These are phyloP conservation scores for Columba janthina DNA, from an alignment of 2,113 vertebrate genomes.

Conservation along the genomic window DNA sequence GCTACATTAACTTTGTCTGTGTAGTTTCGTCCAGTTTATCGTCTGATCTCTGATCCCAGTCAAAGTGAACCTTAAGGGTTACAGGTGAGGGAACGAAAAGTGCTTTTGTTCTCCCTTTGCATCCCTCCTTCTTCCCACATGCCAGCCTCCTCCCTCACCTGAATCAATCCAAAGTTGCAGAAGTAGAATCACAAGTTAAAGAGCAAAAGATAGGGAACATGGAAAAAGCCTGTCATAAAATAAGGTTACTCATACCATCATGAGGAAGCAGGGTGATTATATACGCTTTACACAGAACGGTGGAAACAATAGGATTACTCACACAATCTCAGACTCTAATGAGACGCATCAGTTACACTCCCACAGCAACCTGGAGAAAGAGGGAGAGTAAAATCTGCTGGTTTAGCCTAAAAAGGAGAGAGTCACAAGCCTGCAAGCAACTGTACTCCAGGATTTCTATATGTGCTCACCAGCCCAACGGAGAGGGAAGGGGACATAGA, in stretches of 20 bases:
- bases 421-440: neutral
- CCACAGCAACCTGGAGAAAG: conserved; percentile 54
- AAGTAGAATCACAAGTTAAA: conserved; percentile 1
- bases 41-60: neutral
- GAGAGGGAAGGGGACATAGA: neutral
- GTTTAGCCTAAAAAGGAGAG: conserved; percentile 26
- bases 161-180: conserved; percentile 17
- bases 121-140: neutral
- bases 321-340: conserved; percentile 56
- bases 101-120: neutral
- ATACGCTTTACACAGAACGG: neutral
- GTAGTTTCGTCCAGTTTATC: neutral
- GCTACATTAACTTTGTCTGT: neutral
- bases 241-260: conserved; percentile 55
- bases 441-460: neutral
- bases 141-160: neutral
- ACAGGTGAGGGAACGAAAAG: neutral
- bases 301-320: conserved; percentile 65
- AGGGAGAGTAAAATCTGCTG: neutral
- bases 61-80: neutral
- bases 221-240: conserved; percentile 52
- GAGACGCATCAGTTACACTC: conserved; percentile 58
- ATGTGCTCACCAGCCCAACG: neutral
- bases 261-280: conserved; percentile 56
- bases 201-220: neutral